phyloP scores from a whole-genome alignment of 2,113 vertebrate species.

The Cryptotis parvus region DNA sequence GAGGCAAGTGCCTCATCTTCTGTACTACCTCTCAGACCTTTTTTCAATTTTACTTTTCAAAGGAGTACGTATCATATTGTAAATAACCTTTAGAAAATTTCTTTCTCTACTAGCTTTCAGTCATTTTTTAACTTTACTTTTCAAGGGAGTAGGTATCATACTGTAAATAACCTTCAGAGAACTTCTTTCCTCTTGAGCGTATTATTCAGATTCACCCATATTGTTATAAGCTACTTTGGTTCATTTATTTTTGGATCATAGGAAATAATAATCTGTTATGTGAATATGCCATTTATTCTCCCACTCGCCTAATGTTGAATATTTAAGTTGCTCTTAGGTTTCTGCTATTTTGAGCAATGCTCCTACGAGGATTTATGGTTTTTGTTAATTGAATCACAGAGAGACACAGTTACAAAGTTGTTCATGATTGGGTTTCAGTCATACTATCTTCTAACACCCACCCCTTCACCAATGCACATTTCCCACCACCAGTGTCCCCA shows the following conservation, averaged over 20 bases:
- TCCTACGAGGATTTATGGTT: background rate
- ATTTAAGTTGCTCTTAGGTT: background rate
- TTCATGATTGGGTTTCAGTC: no score
- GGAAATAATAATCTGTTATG: background rate
- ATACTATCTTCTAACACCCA: no score
- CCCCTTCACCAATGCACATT: no score
- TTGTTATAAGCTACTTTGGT: background rate
- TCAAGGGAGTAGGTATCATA: background rate
- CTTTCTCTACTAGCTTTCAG: background rate
- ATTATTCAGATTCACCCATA: background rate
- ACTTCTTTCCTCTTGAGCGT: background rate
- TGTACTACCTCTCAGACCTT: background rate
- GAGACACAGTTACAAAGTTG: no score
- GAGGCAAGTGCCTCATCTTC: background rate
- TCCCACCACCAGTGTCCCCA: no score
- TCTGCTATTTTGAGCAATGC: background rate
- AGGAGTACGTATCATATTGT: background rate
- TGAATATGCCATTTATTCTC: background rate
- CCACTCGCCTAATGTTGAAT: background rate
- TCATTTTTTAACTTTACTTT: conserved; percentile 33
- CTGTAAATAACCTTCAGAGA: conserved; percentile 34
- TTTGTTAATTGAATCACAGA: no score
- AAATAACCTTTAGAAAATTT: conserved; percentile 32
- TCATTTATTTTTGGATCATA: background rate
- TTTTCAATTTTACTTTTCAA: conserved; percentile 41